phyloP scores from a whole-genome alignment of 2,888 invertebrate genomes.

The Drosophila aldrichi region DNA sequence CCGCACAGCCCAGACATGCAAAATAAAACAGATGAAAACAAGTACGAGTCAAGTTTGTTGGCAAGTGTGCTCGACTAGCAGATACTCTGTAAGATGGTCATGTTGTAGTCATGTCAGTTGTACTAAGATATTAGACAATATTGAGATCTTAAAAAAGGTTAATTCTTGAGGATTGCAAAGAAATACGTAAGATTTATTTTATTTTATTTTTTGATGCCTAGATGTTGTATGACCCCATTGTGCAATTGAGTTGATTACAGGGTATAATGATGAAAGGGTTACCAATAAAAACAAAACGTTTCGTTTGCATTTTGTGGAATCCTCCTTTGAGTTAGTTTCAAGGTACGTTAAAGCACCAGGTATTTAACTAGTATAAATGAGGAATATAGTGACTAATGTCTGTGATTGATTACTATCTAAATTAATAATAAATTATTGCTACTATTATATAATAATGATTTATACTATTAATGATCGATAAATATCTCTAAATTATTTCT shows the following conservation, averaged over 20 bases:
- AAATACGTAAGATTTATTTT: too few relatives aligned
- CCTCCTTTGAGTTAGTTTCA: constrained; percentile 13
- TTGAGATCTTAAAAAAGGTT: too few relatives aligned
- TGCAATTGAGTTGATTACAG: not conserved
- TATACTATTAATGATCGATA: not conserved
- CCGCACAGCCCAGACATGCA: constrained; percentile 65
- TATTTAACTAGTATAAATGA: constrained; percentile 27
- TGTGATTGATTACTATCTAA: not conserved
- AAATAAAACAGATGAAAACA: constrained; percentile 53
- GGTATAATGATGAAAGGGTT: constrained; percentile 39
- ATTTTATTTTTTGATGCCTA: too few relatives aligned
- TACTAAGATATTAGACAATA: not conserved
- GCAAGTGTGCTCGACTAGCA: not conserved
- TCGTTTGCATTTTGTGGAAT: constrained; percentile 36
- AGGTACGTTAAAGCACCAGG: constrained; percentile 38
- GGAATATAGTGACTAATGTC: too few relatives aligned
- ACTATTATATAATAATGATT: not conserved
- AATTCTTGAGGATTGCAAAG: too few relatives aligned
- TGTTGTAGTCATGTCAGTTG: too few relatives aligned
- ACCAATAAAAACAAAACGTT: constrained; percentile 25
- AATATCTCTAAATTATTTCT: not conserved
- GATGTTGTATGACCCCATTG: not conserved
- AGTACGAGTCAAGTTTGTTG: constrained; percentile 4
- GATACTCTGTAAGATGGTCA: not conserved
- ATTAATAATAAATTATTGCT: too few relatives aligned